Evolutionary conservation across 2,888 invertebrate species (phyloP), one percentile per base, ranked within the genome.

Genomic region (Heliconius hortense): DNA sequence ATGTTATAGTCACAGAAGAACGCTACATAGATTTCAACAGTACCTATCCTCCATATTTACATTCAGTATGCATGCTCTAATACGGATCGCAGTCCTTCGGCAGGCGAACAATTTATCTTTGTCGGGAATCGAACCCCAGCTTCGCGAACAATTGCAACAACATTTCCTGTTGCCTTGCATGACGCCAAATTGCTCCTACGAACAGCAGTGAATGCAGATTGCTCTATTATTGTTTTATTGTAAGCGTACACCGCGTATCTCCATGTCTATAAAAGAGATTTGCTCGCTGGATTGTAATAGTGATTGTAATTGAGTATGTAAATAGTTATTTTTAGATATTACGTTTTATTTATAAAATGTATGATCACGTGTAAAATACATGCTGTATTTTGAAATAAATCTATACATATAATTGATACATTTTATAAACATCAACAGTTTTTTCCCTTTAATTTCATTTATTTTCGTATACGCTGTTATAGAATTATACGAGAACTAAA

Each of bases 171-270:
- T 88, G 82, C 86, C 87, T 89, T 86, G 85, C 89, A 87, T 87
- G 88, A 89, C 86, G 88, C 89, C 85, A 90, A 91, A 92, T 92
- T 91, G 89, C 90, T 89, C 89, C 88, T 89, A 87, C 87, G 88
- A 89, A 88, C 87, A 87, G 88, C 83, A 83, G 82, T 86, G 90
- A 91, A 92, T 91, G 89, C 84, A 89, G 87, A 91, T 90, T 89
- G 89, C 90, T 88, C 88, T 85, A 88, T 91, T 89, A 89, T 88
- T 89, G 90, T 88, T 87, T 85, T 82, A 77, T 77, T 74, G 71
- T 70, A 73, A 31, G 68, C 72, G 60, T 68, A 77, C 71, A 53
- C 77, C 63, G 73, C 75, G 59, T 75, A 78, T 64, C 74, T 77
- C 63, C 39, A 72, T 74, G 71, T 63, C 70, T 73, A 63, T 76